Conservation (phyloP, 2,888 invertebrate genomes). For the Mesoligia furuncula region DNA sequence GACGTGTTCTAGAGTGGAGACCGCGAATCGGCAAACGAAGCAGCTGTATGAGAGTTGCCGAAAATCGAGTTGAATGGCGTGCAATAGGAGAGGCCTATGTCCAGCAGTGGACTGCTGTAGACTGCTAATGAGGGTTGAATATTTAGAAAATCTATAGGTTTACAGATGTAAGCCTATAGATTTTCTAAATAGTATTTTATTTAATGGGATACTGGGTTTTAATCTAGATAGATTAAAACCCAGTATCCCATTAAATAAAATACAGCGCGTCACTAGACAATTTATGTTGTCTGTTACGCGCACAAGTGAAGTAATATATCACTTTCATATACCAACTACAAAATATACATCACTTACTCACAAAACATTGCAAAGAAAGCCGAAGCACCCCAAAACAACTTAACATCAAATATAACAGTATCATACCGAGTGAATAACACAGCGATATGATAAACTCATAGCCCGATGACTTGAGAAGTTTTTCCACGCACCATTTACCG, state of each 20-base stretch:
- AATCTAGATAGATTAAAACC: neutral
- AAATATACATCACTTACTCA: neutral
- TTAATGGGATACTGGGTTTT: too few species aligned
- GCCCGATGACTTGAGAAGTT: constrained; percentile 74
- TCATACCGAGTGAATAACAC: constrained; percentile 50
- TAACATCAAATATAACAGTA: constrained; percentile 34
- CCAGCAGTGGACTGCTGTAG: too few species aligned
- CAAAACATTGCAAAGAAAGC: neutral
- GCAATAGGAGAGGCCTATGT: too few species aligned
- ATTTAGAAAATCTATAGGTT: neutral
- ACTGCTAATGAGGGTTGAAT: neutral
- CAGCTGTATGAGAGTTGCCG: too few species aligned
- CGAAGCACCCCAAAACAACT: constrained; percentile 26
- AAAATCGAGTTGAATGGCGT: too few species aligned
- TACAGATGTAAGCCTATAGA: too few species aligned
- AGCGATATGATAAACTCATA: constrained; percentile 63
- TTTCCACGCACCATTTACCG: constrained; percentile 80
- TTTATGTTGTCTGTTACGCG: too few species aligned
- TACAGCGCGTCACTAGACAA: neutral
- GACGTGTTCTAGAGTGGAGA: too few species aligned
- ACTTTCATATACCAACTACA: neutral
- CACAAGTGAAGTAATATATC: neutral
- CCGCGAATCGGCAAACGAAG: too few species aligned
- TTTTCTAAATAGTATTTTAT: too few species aligned
- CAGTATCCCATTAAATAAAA: neutral